Percentiles rank a stretch among this genome's conserved stretches.
phyloP scores from a whole-genome alignment of 2,888 invertebrate genomes.

The Orthosia gracilis region DNA sequence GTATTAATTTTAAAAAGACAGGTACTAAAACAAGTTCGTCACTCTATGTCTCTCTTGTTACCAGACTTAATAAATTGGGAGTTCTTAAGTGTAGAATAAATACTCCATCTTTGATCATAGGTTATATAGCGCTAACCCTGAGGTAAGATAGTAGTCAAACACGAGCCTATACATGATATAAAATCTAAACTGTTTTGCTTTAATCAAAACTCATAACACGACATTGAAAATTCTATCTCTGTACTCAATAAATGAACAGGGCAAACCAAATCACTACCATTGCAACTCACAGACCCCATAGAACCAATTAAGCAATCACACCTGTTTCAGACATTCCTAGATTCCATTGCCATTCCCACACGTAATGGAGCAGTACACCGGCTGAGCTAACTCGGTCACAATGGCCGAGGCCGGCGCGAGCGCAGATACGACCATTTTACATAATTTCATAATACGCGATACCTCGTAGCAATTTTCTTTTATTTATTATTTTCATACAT shows the following conservation, averaged over 20 bases:
- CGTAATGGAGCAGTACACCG: conserved; percentile 69
- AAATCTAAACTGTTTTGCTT: too few relatives aligned
- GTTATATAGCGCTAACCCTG: too few relatives aligned
- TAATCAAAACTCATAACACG: too few relatives aligned
- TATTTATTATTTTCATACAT: conserved; percentile 30
- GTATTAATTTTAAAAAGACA: too few relatives aligned
- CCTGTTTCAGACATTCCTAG: conserved; percentile 36
- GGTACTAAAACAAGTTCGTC: too few relatives aligned
- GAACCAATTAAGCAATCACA: conserved; percentile 39
- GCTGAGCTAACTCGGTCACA: conserved; percentile 78
- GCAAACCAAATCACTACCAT: not conserved
- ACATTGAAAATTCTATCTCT: too few relatives aligned
- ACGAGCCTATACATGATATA: too few relatives aligned
- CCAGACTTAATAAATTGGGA: too few relatives aligned
- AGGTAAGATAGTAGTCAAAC: too few relatives aligned
- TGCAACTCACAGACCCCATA: conserved; percentile 5
- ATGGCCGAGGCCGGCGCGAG: conserved; percentile 74
- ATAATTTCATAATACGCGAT: conserved; percentile 52
- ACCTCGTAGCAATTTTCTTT: conserved; percentile 41
- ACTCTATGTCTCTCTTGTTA: too few relatives aligned
- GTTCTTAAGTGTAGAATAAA: too few relatives aligned
- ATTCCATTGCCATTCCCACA: conserved; percentile 57
- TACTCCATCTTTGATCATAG: too few relatives aligned
- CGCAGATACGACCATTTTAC: conserved; percentile 65
- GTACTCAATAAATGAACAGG: not conserved